Evolutionary conservation across 1,140 invertebrate species (phyloP), one percentile per base, ranked within the genome.

Genomic region (Portunus trituberculatus): DNA sequence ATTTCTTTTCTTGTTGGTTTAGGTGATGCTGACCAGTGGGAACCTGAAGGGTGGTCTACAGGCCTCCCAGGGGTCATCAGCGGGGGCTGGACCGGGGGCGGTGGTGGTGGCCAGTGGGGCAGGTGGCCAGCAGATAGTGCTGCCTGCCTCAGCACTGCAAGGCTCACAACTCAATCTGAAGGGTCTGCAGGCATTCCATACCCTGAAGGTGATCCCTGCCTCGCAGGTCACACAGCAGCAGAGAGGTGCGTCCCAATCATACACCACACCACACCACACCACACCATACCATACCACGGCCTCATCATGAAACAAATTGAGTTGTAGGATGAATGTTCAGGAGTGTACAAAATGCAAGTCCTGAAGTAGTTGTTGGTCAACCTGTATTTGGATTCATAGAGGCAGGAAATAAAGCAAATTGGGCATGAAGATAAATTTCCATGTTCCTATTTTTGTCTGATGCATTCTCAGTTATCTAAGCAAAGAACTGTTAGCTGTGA

Each of bases 111-210:
- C 95, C 28, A 95, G 92, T 16, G 93, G 91, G 48, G 90, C 94
- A 59, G 94, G 94, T 29, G 94, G 94, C 16, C 96, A 96, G 25
- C 95, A 96, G 45, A 94, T 96, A 46, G 96, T 96, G 25, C 87
- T 96, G n/a, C 96, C 96, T 14, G 96, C 96, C 0, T 93, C 94
- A 45, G 94, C 94, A 4, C 90, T 96, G 1, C 96, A 96, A 88
- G 93, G 93, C 4, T 93, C 91, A 28, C 96, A 96, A 7, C 59
- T 96, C 8, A 94, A 93, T 25, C 39, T 96, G n/a, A 96, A 96
- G 83, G 96, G 96, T 2, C 87, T 96, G 4, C 96, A 96, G 83
- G 96, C 93, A 25, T 96, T 96, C 91, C 96, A 96, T 28, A 96
- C 96, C 45, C 46, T 96, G 28, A 96, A 96, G 91, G 96, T 96